Evolutionary conservation across 2,888 invertebrate species (phyloP), one percentile per base, ranked within the genome.

Genomic region (Leptopterna dolabrata): DNA sequence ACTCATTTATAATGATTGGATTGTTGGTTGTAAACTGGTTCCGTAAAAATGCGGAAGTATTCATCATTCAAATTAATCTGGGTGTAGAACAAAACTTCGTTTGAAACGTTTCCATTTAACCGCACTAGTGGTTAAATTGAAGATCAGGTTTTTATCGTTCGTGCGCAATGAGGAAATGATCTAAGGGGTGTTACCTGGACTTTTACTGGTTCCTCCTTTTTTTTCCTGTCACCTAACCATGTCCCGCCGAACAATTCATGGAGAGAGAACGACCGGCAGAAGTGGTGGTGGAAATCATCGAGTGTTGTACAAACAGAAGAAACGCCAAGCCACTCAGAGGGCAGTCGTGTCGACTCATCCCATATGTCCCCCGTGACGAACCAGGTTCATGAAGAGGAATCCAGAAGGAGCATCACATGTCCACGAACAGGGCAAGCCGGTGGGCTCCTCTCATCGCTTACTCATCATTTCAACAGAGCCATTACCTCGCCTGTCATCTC

Each of bases 401-500:
- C 78, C 78, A 24, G 45, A 76, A 36, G 19, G 76, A 78, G 78
- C 78, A 73, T 73, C 73, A 73, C 36, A 41, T 73, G 36, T 41
- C 36, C 36, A 73, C 30, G 73, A 73, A 30, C 30, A 73, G 41
- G 73, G 73, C 36, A 36, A n/a, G 30, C 63, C 36, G 30, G 36
- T 73, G 73, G 73, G 41, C 73, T n/a, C 71, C 47, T 43, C 83
- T 83, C 83, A 43, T 70, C 83, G 83, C 83, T 83, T 83, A 83
- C 83, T 83, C 83, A 83, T 83, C 83, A 83, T 83, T 83, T 83
- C 83, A 83, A 83, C 83, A 83, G 83, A 83, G 83, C 83, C 70
- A 83, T 83, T 83, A 83, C 83, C 83, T 70, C 70, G 83, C 36
- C 70, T 83, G 83, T 83, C 83, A 83, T 83, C 70, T 63, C 63